Evolutionary conservation across 2,888 invertebrate species (phyloP), one percentile per base, ranked within the genome.

Genomic region (Xiphydria camelus): DNA sequence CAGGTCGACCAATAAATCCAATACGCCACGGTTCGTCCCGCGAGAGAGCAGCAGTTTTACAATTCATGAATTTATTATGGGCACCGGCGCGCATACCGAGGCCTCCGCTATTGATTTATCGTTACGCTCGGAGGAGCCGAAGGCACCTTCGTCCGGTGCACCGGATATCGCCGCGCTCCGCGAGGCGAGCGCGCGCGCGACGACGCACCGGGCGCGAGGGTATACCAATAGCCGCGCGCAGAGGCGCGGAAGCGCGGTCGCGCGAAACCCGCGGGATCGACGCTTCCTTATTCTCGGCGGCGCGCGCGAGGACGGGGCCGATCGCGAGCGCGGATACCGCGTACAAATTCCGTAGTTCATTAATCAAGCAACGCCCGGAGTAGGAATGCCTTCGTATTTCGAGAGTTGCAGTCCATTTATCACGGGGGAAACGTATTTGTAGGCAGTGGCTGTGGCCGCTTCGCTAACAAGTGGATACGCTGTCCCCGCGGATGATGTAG

Each of bases 11-110:
- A 71, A 72, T 70, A 72, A 72, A 71, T 71, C 70, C 70, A 71
- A 72, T 70, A 67, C 63, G 68, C 71, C 70, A 72, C 66, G 70
- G 71, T 72, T 70, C 68, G 68, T 70, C 68, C 67, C 57, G 66
- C 61, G 59, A 60, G 62, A 64, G 68, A 66, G 62, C 65, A 69
- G 60, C 68, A 65, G 66, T 71, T 72, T 72, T 70, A 71, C 71
- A 70, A 70, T 70, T 71, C 71, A 70, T 71, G 70, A 72, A 72
- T 72, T 72, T 72, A 72, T 72, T 70, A 72, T 70, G 68, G 67
- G 66, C 69, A 67, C 56, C 59, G 58, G 60, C n/a, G 64, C 12
- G 29, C 51, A 57, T 61, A 62, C 60, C 57, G 58, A 57, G 61
- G 64, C 58, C 64, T 57, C 61, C 47, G 64, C 49, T 67, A 70